phyloP scores from a whole-genome alignment of 2,797 vertebrate genomes.

The Iguana delicatissima region DNA sequence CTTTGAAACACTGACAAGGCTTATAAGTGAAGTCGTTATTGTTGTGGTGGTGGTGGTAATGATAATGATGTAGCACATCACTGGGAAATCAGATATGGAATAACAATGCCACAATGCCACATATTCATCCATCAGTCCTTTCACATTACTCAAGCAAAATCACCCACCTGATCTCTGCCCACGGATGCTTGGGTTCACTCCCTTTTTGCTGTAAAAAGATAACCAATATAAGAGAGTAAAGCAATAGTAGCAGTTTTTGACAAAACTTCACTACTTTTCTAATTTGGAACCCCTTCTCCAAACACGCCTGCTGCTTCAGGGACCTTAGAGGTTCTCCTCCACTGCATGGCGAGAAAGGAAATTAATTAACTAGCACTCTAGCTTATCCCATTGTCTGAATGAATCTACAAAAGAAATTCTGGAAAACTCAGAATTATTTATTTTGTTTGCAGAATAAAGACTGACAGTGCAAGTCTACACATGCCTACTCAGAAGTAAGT shows the following conservation, averaged over 20 bases:
- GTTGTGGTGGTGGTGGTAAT: too few species aligned
- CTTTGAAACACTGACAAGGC: background rate
- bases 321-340: background rate
- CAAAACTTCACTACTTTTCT: background rate
- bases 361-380: background rate
- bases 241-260: background rate
- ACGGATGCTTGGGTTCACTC: conserved; percentile 67
- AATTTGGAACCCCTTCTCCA: background rate
- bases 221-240: conserved; percentile 49
- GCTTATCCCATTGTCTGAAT: background rate
- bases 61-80: background rate
- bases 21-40: too few species aligned
- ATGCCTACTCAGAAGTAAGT: background rate
- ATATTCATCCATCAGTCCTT: background rate
- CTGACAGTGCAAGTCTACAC: background rate
- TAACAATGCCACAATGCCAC: background rate
- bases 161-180: conserved; percentile 88
- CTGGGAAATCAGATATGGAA: too few species aligned
- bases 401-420: background rate
- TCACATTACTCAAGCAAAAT: background rate
- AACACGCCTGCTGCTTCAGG: background rate
- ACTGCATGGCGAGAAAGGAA: background rate
- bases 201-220: conserved; percentile 80
- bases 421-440: background rate
- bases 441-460: background rate